These are phyloP conservation scores for Urosaurus nigricauda DNA, from an alignment of 2,797 vertebrate genomes.

Conservation along the genomic window DNA sequence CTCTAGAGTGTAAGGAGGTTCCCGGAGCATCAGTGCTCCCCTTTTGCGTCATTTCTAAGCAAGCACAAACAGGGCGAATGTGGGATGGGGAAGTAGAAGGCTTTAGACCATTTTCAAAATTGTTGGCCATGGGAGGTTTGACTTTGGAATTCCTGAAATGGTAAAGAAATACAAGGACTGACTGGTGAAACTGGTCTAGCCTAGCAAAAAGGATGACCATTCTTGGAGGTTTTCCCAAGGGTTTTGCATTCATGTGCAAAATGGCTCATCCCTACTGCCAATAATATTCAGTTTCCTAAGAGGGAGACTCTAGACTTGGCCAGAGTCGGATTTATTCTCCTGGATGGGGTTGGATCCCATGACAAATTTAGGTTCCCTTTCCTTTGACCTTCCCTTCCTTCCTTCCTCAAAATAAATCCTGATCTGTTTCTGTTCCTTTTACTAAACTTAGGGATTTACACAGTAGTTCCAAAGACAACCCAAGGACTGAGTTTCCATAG, in stretches of 20 bases:
- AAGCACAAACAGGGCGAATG: neutral
- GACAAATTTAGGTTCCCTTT: neutral
- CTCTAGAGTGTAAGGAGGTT: neutral
- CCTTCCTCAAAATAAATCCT: slow-evolving; percentile 64
- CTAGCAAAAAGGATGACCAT: no score
- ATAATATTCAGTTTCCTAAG: neutral
- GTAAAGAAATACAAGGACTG: neutral
- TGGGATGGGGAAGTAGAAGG: neutral
- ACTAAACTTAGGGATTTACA: slow-evolving; percentile 16
- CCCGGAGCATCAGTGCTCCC: neutral
- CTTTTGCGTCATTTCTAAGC: no score
- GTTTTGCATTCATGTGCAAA: no score
- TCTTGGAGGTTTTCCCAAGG: neutral
- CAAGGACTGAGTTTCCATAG: slow-evolving; percentile 67
- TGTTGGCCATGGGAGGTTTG: no score
- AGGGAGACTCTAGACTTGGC: neutral
- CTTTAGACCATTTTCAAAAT: neutral
- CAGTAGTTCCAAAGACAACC: slow-evolving; percentile 57
- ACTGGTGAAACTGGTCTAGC: no score
- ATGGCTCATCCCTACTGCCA: neutral
- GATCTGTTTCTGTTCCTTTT: slow-evolving; percentile 66
- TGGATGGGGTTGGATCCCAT: no score
- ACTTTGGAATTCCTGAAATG: neutral
- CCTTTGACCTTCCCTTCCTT: neutral
- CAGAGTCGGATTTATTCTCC: neutral